Evolutionary conservation across 2,797 vertebrate species (phyloP), one percentile per base, ranked within the genome.

Genomic region (Erithacus rubecula): DNA sequence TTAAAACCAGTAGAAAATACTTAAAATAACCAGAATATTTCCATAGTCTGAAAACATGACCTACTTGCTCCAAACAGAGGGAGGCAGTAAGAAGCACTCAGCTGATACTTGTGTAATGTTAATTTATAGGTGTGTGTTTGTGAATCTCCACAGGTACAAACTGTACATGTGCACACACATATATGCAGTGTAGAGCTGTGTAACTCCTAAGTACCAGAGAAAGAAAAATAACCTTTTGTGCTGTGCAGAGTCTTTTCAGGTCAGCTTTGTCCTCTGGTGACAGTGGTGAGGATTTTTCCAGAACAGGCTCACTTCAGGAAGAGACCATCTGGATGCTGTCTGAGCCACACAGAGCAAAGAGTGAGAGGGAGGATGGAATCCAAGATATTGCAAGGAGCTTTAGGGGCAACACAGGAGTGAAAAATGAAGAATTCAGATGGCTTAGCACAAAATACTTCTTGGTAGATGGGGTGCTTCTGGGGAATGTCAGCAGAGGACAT

Each of bases 301-400:
- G 93, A 93, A 72, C 32, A 78, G 39, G 39, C 82, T 91, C 58
- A 32, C 47, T 60, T 83, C 36, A 72, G 79, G 62, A 94, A 24
- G 37, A 55, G 79, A 83, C 91, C 92, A 96, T 90, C 89, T 95
- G 96, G 87, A 69, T 19, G 29, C 51, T 65, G 69, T 81, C 90
- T 93, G 86, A 91, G 62, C 80, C 7, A 11, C 62, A 44, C 53
- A 81, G 65, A 70, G 23, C 13, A 51, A 80, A 72, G 87, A 9
- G 72, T 22, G 70, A 90, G 75, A 94, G 29, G 26, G 43, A 72
- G 27, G 74, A 77, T 67, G 43, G 63, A 94, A 78, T 4, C 30
- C 90, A 90, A 86, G 72, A 53, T 69, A 60, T 1, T 67, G 69
- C 46, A 95, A 88, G 64, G 62, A 83, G 47, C 15, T 90, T 55